phyloP scores from a whole-genome alignment of 2,797 vertebrate genomes.

The Lithobates pipiens region DNA sequence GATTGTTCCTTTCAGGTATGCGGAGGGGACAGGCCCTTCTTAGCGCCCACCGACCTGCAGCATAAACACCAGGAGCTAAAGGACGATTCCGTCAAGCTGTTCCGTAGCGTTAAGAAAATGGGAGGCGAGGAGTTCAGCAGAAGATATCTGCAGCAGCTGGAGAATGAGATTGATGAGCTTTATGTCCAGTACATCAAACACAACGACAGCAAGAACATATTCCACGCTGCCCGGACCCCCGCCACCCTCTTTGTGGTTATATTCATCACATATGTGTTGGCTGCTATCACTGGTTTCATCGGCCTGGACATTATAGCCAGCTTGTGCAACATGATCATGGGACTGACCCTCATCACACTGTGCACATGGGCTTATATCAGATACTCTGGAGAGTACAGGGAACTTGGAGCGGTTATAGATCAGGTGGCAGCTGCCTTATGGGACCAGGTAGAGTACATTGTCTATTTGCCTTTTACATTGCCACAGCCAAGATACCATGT shows the following conservation, averaged over 20 bases:
- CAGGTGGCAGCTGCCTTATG: slow-evolving; percentile 98
- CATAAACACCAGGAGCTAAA: slow-evolving; percentile 83
- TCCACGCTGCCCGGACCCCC: slow-evolving; percentile 95
- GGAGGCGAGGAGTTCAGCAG: slow-evolving; percentile 98
- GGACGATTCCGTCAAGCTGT: slow-evolving; percentile 90
- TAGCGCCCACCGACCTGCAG: slow-evolving; percentile 93
- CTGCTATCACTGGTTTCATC: slow-evolving; percentile 94
- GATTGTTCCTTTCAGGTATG: slow-evolving; percentile 80
- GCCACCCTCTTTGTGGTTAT: slow-evolving; percentile 99
- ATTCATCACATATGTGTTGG: slow-evolving; percentile 95
- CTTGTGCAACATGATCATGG: slow-evolving; percentile 98
- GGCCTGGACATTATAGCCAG: slow-evolving; percentile 98
- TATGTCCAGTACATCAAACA: slow-evolving; percentile 99
- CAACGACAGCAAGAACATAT: slow-evolving; percentile 99
- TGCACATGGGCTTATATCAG: slow-evolving; percentile 99
- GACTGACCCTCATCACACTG: slow-evolving; percentile 95
- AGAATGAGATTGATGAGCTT: slow-evolving; percentile 92
- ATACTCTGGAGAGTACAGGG: slow-evolving; percentile 96
- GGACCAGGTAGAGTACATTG: slow-evolving; percentile 89
- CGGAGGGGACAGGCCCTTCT: slow-evolving; percentile 93
- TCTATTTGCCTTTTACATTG: not conserved
- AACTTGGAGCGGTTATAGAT: slow-evolving; percentile 96
- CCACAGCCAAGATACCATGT: too few species aligned
- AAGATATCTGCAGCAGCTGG: slow-evolving; percentile 94
- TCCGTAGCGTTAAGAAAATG: slow-evolving; percentile 97